Base-by-base conservation (phyloP, 2,797 vertebrate genomes). In the Cossypha dichroa region DNA sequence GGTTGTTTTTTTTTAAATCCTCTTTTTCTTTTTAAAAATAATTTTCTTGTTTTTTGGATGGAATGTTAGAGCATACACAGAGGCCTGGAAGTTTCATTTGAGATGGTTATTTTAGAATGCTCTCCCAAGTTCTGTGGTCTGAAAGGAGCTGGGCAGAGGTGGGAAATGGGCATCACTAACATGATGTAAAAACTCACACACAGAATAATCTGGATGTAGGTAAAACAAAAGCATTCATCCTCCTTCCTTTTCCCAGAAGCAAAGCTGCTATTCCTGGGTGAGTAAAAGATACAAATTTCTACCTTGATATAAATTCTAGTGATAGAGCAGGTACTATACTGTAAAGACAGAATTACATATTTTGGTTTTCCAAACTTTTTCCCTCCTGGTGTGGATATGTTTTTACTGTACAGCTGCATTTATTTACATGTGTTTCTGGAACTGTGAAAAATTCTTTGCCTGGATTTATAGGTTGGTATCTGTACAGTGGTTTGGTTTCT, bases 1-100 rank as follows among this genome's bases (percentile, higher is more conserved):
- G 2, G 8, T 1, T 3, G 2, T 38, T 38, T 38, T 4, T 17
- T 23, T 45, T 46, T 5, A 4, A 3, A 7, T 21, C 4, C 1
- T 28, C 14, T 38, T 43, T n/a, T 48, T 5, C 0, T 23, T 76
- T 46, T 38, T 3, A 25, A 41, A 46, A 40, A 36, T 31, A 1
- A 38, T 54, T 34, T 41, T 7, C 4, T 26, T 48, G 6, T 66
- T 92, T 87, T 73, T 48, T 55, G 19, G 17, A 15, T 81, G 51
- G 29, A 56, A 79, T 94, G 86, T 89, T 54, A 73, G 25, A 83
- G 15, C 43, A 40, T 51, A 56, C 5, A 36, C 13, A 72, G 73
- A 48, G 16, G 25, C 29, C 15, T 94, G 34, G 25, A 59, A 86
- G 26, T 68, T 88, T 83, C 5, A 26, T 75, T 85, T 63, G 41